Evolutionary conservation across 2,888 invertebrate genomes (phyloP), one percentile per base, ranked within the genome.

Genomic region (Acheta domesticus): DNA sequence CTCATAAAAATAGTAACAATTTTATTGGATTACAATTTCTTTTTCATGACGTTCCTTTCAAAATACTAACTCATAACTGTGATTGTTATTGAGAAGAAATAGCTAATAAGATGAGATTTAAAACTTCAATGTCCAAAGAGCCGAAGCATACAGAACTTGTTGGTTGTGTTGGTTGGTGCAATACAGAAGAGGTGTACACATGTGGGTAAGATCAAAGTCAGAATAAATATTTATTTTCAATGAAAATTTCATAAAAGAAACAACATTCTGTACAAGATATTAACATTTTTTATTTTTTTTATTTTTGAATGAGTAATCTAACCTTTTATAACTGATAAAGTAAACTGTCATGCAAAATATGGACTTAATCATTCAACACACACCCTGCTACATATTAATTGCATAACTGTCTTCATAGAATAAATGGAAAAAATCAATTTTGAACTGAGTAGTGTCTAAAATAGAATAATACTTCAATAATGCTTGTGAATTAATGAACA

Each of bases 141-240:
- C 91, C 93, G 23, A 92, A 93, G 80, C 93, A 95, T 86, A 88
- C 88, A 81, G 94, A 93, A 84, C 91, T 94, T n/a, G 93, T 96
- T 16, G 93, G 95, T 81, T 96, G 97, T 86, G 93, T 97, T 19
- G 94, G 94, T 83, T 99, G 98, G 98, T 94, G 94, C 86, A 95
- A 93, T 83, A 93, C 95, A 49, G 98, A 98, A 86, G 98, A 98
- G 87, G 93, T 97, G 77, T 96, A 94, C 88, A 96, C 97, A 48
- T 94, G 94, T 84, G 94, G 95, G 96, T 95, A 87, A 87, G 87
- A 36, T 36, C 36, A 8, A 36, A 8, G 36, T 36, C 8, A 36
- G 36, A 36, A 36, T 36, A 8, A 8, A 8, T 36, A 8, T 36
- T 36, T 36, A 0, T 8, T 85, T 77, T 49, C 74, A 80, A n/a